These are phyloP conservation scores for Monopterus albus DNA, from an alignment of 2,113 vertebrate genomes.

Conservation along the genomic window DNA sequence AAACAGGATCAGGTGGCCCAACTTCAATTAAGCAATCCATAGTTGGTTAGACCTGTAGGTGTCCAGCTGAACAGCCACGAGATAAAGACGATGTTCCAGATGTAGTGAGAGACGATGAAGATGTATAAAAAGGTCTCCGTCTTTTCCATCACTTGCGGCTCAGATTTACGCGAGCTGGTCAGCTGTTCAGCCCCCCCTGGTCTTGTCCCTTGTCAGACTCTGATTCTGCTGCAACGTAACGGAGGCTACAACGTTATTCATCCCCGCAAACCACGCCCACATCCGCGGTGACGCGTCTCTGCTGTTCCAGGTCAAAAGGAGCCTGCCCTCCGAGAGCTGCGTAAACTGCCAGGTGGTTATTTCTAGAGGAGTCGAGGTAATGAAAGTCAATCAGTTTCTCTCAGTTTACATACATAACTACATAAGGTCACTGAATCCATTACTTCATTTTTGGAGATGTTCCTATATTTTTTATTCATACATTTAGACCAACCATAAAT, in stretches of 20 bases:
- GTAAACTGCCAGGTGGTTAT: too few species aligned
- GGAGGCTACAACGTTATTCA: constrained; percentile 31
- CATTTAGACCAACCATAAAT: too few species aligned
- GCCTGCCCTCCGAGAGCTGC: not conserved
- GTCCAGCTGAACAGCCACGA: constrained; percentile 17
- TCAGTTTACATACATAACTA: too few species aligned
- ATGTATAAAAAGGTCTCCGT: constrained; percentile 13
- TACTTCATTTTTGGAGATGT: too few species aligned
- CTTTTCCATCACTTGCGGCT: constrained; percentile 49
- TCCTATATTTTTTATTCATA: too few species aligned
- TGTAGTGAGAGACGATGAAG: constrained; percentile 40
- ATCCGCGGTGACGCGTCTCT: constrained; percentile 63
- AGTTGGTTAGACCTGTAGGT: constrained; percentile 30
- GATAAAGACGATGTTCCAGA: constrained; percentile 17
- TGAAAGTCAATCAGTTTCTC: not conserved
- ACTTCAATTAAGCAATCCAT: constrained; percentile 70
- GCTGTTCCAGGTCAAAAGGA: constrained; percentile 31
- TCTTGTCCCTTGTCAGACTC: constrained; percentile 38
- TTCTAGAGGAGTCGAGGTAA: not conserved
- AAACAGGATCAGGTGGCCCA: constrained; percentile 63
- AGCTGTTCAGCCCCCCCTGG: not conserved
- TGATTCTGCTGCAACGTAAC: constrained; percentile 54
- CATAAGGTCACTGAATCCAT: not conserved
- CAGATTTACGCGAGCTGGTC: not conserved
- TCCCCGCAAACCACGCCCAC: constrained; percentile 62